Evolutionary conservation across 2,113 vertebrate species (phyloP), one percentile per base, ranked within the genome.

Genomic region (Hippoglossus stenolepis): DNA sequence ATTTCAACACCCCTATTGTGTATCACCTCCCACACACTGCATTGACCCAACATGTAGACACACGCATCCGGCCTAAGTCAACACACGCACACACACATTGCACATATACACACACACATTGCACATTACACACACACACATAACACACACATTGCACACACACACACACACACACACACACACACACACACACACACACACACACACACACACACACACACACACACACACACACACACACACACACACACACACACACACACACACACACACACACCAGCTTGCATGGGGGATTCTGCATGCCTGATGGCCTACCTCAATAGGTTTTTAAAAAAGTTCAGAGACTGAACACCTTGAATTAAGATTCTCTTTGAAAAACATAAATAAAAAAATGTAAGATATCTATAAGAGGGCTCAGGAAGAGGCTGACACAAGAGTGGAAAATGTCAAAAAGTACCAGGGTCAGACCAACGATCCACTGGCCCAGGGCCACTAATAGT

Each of bases 1-100:
- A 84, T 73, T 82, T 87, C 82, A 85, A 75, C 80, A 85, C 66
- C 75, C 80, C 63, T 73, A 81, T 89, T 84, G 60, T 82, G 63
- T 70, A 21, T 66, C 62, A 28, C 82, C 73, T 75, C 82, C 78
- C 73, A 79, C 84, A 26, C 65, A 15, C 71, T 47, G 18, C 58
- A 21, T 0, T 59, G 72, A 81, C 69, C 72, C 61, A 69, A 82
- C 87, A 69, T 83, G 85, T 68, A 75, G 70, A 49, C 35, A 86
- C 85, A 86, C 0, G 74, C 35, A 77, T 69, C 13, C 13, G 15
- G 51, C 38, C 31, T 69, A 15, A 53, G 73, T 75, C 73, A 65
- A 81, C 40, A 43, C 40, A 13, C 40, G 3, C 23, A 35, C 31
- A 35, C 40, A 43, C 40, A 43, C 10, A 12, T 38, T 35, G 31